Percentiles rank a stretch among this genome's conserved stretches.
These are phyloP conservation scores for Eulemur mongoz DNA, from an alignment of 2,797 vertebrate genomes.

Conservation along the genomic window DNA sequence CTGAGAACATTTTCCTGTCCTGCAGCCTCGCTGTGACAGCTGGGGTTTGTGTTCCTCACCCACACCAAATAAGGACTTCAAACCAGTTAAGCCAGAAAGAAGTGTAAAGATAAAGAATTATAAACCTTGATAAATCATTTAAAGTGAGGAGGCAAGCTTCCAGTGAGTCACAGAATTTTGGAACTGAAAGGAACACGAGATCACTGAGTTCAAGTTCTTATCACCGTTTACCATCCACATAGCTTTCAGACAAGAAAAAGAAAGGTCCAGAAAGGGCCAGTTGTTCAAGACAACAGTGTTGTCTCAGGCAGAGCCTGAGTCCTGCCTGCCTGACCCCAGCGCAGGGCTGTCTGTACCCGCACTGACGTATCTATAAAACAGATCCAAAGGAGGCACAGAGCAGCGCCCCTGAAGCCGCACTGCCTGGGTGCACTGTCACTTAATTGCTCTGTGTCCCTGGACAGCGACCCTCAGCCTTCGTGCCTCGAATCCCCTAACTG, in stretches of 20 bases:
- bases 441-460: neutral
- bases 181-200: neutral
- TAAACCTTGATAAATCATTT: neutral
- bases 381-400: neutral
- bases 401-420: neutral
- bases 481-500: neutral
- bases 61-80: neutral
- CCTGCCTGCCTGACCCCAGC: accelerated
- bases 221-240: neutral
- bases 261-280: neutral
- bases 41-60: neutral
- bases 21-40: accelerated
- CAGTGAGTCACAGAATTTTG: neutral
- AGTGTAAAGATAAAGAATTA: neutral
- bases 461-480: neutral
- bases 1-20: neutral
- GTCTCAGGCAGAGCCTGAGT: accelerated
- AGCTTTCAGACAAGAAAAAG: neutral
- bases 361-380: accelerated
- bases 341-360: accelerated
- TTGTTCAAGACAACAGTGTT: neutral
- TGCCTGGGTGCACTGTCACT: too few relatives aligned
- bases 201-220: neutral
- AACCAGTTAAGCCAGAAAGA: neutral
- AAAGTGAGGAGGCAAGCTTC: neutral